A percentile compares a stretch with the other conserved stretches of the same genome.
phyloP scores from a whole-genome alignment of 2,888 invertebrate species.

The Tetranychus truncatus region DNA sequence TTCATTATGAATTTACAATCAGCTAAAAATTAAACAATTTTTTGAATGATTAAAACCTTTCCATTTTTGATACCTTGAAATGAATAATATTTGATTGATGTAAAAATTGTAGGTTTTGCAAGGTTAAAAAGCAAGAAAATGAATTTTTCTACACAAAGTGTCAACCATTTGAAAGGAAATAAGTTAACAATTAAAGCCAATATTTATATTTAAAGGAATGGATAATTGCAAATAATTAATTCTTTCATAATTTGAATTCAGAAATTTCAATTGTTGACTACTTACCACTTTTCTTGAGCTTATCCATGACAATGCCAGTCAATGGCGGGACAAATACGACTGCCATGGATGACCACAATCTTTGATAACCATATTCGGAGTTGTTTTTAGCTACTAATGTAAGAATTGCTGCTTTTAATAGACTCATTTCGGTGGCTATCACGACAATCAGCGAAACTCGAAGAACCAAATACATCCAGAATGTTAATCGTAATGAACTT shows the following conservation, averaged over 20 bases:
- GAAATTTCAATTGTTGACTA: not conserved
- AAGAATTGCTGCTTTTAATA: constrained; percentile 19
- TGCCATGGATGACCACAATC: constrained; percentile 14
- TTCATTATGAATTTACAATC: no score
- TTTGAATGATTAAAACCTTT: no score
- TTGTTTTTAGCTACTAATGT: constrained; percentile 10
- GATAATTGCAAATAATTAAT: not conserved
- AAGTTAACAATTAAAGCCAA: no score
- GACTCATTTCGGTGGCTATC: constrained; percentile 34
- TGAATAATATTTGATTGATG: no score
- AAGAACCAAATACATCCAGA: constrained; percentile 44
- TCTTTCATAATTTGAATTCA: not conserved
- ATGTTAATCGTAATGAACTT: constrained; percentile 39
- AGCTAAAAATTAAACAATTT: no score
- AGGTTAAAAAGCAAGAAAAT: no score
- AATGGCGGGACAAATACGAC: constrained; percentile 5
- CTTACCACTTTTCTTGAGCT: constrained; percentile 7
- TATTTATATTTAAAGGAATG: no score
- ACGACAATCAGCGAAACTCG: constrained; percentile 34
- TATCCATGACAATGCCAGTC: constrained; percentile 15
- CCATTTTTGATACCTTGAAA: no score
- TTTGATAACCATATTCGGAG: constrained; percentile 16
- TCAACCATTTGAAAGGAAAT: no score
- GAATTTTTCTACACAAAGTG: no score
- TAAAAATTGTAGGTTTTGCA: no score